A percentile compares a stretch with the other conserved stretches of the same genome.
Evolutionary conservation across 2,888 invertebrate species (phyloP).

Genomic region (Neocrepidodera transversa): DNA sequence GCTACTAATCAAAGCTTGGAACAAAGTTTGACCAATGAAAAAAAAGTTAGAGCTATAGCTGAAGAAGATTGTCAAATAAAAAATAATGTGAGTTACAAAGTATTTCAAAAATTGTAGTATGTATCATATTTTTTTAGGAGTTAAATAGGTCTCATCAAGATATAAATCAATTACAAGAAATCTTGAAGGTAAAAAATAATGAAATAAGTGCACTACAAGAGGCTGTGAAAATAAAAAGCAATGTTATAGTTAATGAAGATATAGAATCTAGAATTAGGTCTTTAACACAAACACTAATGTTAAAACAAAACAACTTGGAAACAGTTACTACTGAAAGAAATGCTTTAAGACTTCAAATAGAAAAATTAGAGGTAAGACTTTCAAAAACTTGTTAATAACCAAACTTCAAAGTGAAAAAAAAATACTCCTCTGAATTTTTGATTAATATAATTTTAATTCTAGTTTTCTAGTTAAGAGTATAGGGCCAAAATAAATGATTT

Average conservation of each 20-base stretch:
- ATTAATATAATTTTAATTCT: too few relatives aligned
- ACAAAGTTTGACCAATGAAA: conserved; percentile 58
- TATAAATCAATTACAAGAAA: conserved; percentile 57
- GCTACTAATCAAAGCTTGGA: conserved; percentile 56
- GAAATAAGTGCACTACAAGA: conserved; percentile 58
- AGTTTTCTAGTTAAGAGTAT: too few relatives aligned
- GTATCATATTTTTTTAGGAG: conserved; percentile 47
- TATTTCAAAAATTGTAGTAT: neutral
- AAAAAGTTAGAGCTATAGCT: conserved; percentile 57
- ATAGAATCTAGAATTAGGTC: conserved; percentile 62
- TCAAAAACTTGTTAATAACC: neutral
- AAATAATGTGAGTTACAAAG: conserved; percentile 44
- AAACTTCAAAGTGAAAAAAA: too few relatives aligned
- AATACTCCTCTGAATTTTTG: too few relatives aligned
- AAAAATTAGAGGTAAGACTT: conserved; percentile 73
- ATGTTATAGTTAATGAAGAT: conserved; percentile 63
- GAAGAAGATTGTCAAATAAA: conserved; percentile 60
- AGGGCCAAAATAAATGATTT: too few relatives aligned
- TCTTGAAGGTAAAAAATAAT: conserved; percentile 56
- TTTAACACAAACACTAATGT: conserved; percentile 83
- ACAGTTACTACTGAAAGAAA: conserved; percentile 83
- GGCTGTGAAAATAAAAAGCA: conserved; percentile 56
- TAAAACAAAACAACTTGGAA: conserved; percentile 87
- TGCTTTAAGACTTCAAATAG: conserved; percentile 82
- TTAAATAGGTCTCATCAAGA: conserved; percentile 62